phyloP scores from a whole-genome alignment of 1,140 invertebrate genomes.

The Reticulitermes speratus region DNA sequence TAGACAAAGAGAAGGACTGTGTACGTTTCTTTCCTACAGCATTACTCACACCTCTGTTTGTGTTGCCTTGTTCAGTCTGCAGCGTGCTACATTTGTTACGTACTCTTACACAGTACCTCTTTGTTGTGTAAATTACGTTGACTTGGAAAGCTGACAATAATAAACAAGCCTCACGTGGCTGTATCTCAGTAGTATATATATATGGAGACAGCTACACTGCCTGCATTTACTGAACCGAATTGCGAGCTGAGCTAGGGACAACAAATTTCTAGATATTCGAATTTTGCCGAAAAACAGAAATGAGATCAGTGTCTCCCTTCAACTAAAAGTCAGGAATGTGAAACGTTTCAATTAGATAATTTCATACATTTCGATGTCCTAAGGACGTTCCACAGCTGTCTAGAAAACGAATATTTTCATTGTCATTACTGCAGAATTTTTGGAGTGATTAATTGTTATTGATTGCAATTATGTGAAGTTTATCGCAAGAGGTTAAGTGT shows the following conservation, averaged over 20 bases:
- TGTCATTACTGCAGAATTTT: no score
- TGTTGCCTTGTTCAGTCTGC: background rate
- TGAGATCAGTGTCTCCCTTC: no score
- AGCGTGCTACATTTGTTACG: background rate
- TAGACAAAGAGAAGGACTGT: background rate
- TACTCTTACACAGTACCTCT: background rate
- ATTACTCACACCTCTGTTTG: background rate
- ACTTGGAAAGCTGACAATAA: conserved; percentile 17
- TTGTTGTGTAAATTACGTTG: background rate
- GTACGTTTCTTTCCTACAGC: background rate
- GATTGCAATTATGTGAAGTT: no score
- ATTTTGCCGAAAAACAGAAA: no score
- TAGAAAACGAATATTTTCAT: no score
- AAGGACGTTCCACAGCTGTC: no score
- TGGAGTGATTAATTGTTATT: no score
- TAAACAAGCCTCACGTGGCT: background rate
- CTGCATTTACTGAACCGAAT: background rate
- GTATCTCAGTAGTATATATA: background rate
- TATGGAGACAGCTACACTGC: background rate
- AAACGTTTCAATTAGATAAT: no score
- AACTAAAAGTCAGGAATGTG: no score
- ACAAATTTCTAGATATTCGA: background rate
- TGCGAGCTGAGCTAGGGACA: background rate
- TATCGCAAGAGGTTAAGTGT: no score
- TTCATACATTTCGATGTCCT: no score